Conservation (phyloP, 2,888 invertebrate genomes). For the Hermodice carunculata region DNA sequence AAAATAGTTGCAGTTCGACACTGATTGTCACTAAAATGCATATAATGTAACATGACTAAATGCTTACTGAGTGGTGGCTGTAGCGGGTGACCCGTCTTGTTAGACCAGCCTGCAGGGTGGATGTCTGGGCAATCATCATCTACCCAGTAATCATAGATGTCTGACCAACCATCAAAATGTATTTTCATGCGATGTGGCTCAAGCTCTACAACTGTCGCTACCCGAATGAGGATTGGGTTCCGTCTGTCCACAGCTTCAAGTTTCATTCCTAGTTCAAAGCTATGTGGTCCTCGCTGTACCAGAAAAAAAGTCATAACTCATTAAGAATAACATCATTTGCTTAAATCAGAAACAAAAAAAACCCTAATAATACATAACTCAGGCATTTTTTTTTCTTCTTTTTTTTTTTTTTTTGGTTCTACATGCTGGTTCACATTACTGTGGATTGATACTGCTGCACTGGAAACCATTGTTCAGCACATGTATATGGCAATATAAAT, state of each 20-base stretch:
- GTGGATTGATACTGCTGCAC: too few relatives aligned
- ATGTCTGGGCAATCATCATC: constrained; percentile 92
- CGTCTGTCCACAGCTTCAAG: constrained; percentile 87
- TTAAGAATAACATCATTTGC: not conserved
- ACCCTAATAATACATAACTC: not conserved
- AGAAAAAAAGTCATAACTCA: too few relatives aligned
- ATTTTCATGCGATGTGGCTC: constrained; percentile 83
- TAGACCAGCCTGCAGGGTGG: constrained; percentile 93
- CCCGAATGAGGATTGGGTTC: constrained; percentile 85
- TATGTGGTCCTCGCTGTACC: constrained; percentile 79
- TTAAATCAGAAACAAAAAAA: not conserved
- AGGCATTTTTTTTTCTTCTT: too few relatives aligned
- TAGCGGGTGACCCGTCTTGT: constrained; percentile 87
- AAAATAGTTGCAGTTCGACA: too few relatives aligned
- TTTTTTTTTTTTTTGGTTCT: too few relatives aligned
- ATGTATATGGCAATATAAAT: too few relatives aligned
- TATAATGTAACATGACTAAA: too few relatives aligned
- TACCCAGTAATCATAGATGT: constrained; percentile 86
- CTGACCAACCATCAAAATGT: constrained; percentile 91
- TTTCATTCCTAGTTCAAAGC: constrained; percentile 87
- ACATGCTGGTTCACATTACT: too few relatives aligned
- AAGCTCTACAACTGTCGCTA: constrained; percentile 82
- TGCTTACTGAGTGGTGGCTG: constrained; percentile 81
- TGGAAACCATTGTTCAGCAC: too few relatives aligned
- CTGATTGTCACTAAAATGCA: too few relatives aligned